A percentile compares a stretch with the other conserved stretches of the same genome.
phyloP scores from a whole-genome alignment of 2,797 vertebrate genomes.

The Leuciscus waleckii region DNA sequence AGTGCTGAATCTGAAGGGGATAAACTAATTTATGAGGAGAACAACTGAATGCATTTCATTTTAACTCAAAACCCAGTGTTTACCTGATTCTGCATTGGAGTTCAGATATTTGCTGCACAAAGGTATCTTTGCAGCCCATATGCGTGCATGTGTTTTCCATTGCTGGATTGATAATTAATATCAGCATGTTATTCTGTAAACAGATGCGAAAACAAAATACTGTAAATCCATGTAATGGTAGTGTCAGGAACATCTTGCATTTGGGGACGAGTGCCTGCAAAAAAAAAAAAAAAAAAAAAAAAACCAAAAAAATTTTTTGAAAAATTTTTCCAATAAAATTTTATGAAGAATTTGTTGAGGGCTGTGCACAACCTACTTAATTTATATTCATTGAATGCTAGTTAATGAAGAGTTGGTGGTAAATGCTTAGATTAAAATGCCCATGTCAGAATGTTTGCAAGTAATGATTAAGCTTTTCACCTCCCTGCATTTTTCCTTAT shows the following conservation, averaged over 20 bases:
- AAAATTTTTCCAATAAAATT: neutral
- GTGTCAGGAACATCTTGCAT: neutral
- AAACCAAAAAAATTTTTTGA: neutral
- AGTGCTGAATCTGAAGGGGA: constrained; percentile 2
- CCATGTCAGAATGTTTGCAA: neutral
- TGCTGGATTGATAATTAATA: constrained; percentile 43
- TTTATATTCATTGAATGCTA: neutral
- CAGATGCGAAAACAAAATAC: constrained; percentile 31
- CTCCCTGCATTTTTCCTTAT: neutral
- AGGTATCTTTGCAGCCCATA: constrained; percentile 18
- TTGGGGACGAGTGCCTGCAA: neutral
- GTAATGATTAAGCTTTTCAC: neutral
- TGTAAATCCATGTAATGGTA: neutral
- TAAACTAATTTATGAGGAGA: constrained; percentile 1
- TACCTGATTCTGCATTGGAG: neutral
- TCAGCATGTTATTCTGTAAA: constrained; percentile 38
- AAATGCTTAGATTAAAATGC: constrained; percentile 1
- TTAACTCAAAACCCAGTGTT: neutral
- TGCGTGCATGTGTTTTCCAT: constrained; percentile 13
- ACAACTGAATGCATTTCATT: neutral
- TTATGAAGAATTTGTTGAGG: neutral
- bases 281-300: no score
- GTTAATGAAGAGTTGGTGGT: neutral
- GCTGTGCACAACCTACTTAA: neutral
- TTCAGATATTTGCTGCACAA: neutral